These are phyloP conservation scores for Denticeps clupeoides DNA, from an alignment of 2,797 vertebrate species.

Conservation along the genomic window DNA sequence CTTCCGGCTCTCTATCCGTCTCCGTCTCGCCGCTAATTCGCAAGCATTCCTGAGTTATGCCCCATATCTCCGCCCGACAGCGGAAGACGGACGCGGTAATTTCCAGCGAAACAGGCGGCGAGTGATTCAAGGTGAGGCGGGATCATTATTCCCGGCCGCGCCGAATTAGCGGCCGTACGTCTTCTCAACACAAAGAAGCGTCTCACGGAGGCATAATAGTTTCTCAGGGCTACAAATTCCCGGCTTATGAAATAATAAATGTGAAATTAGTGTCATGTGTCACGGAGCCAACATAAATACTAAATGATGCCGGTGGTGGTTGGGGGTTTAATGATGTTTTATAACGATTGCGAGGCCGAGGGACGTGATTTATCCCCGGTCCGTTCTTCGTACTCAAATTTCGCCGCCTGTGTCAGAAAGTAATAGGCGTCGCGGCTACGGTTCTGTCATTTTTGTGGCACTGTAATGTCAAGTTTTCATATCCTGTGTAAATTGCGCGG, in stretches of 20 bases:
- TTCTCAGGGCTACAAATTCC: background rate
- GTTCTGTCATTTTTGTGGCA: no score
- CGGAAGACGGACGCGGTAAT: no score
- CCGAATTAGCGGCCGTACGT: background rate
- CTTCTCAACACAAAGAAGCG: background rate
- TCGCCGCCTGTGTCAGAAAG: no score
- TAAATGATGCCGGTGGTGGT: background rate
- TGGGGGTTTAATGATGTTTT: background rate
- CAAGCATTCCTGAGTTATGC: constrained; percentile 21
- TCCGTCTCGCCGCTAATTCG: constrained; percentile 28
- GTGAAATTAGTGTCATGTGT: background rate
- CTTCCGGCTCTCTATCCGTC: no score
- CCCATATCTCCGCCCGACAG: constrained; percentile 4
- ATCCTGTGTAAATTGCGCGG: no score
- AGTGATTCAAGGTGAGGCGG: background rate
- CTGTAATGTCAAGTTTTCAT: no score
- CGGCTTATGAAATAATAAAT: background rate
- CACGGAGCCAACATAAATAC: background rate
- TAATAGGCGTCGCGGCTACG: no score
- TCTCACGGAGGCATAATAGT: background rate
- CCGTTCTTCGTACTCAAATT: no score
- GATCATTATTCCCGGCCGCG: background rate
- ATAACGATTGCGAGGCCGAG: no score
- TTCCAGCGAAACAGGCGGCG: background rate
- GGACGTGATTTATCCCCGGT: no score